Base-by-base conservation (phyloP, 2,888 invertebrate species). In the Eilema griseolum region DNA sequence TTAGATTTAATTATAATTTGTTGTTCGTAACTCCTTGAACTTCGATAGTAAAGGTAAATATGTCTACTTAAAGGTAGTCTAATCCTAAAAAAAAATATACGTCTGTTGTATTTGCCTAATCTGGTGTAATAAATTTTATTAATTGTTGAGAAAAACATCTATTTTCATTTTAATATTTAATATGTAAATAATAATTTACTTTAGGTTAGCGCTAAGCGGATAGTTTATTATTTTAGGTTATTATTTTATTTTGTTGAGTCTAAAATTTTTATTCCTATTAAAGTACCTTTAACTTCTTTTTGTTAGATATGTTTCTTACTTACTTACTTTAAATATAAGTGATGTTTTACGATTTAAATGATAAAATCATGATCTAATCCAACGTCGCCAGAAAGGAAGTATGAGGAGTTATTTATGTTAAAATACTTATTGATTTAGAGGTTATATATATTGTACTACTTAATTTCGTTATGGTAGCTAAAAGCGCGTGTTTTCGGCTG, bases 231-330 rank as follows among this genome's bases (percentile, higher is more conserved):
- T 86, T 57, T 83, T 86, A 89, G 88, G 86, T 88, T 89, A 86
- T 87, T 88, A 87, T 70, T 68, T 83, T 87, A 86, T 85, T 84
- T 85, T 85, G 86, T 93, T 93, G 93, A 81, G 89, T 92, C 92
- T 93, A 89, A 91, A 93, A 90, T 85, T 83, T 92, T 92, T 93
- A 95, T 95, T 95, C 95, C 95, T 95, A 94, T 89, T 86, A 89
- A 90, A 85, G 93, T 94, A 94, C 93, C 93, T 94, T 89, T 87
- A 83, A 83, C 86, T 86, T 86, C 85, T 89, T 89, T 84, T 91
- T 92, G 90, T 89, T 91, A 90, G 85, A 85, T 88, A 87, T 86
- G 87, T 86, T 86, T 90, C 81, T 72, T 83, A 85, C 87, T 86
- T 90, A 90, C 86, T 85, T 88, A 87, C 76, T 85, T 81, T 90